Conservation (phyloP, 2,113 vertebrate species). For the Odontesthes bonariensis region DNA sequence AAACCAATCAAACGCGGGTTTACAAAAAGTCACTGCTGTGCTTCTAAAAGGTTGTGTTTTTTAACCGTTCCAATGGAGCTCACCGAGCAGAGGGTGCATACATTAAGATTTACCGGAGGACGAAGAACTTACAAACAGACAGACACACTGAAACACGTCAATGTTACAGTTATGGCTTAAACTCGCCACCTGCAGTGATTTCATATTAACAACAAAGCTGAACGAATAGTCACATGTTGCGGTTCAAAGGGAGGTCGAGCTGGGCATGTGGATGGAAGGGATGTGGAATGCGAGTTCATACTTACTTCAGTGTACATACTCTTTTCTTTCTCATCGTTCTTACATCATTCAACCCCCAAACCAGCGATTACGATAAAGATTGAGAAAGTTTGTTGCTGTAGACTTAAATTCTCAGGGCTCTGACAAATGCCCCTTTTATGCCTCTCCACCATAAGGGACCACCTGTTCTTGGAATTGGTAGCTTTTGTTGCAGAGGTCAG, state of each 20-base stretch:
- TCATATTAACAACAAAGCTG: constrained; percentile 26
- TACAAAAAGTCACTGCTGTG: constrained; percentile 35
- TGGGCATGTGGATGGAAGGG: constrained; percentile 59
- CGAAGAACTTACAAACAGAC: neutral
- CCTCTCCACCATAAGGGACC: constrained; percentile 74
- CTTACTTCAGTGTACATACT: constrained; percentile 22
- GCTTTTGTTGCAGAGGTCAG: constrained; percentile 81
- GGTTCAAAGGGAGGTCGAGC: constrained; percentile 78
- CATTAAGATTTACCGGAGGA: neutral
- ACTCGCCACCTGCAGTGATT: neutral
- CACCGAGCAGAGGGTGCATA: rapidly evolving
- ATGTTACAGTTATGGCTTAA: neutral
- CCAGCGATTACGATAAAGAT: neutral
- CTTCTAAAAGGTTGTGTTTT: constrained; percentile 42
- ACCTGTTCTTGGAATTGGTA: constrained; percentile 82
- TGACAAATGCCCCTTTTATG: constrained; percentile 82
- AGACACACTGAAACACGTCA: too few species aligned
- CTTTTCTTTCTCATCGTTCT: constrained; percentile 11
- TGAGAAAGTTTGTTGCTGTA: neutral
- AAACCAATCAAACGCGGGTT: constrained; percentile 54
- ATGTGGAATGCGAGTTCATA: constrained; percentile 66
- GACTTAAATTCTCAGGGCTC: constrained; percentile 56
- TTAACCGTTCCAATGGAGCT: constrained; percentile 14
- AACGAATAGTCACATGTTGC: constrained; percentile 74
- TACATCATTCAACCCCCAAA: neutral